Percentiles rank a stretch among this genome's conserved stretches.
phyloP scores from a whole-genome alignment of 2,113 vertebrate species.

The Pelmatolapia mariae region DNA sequence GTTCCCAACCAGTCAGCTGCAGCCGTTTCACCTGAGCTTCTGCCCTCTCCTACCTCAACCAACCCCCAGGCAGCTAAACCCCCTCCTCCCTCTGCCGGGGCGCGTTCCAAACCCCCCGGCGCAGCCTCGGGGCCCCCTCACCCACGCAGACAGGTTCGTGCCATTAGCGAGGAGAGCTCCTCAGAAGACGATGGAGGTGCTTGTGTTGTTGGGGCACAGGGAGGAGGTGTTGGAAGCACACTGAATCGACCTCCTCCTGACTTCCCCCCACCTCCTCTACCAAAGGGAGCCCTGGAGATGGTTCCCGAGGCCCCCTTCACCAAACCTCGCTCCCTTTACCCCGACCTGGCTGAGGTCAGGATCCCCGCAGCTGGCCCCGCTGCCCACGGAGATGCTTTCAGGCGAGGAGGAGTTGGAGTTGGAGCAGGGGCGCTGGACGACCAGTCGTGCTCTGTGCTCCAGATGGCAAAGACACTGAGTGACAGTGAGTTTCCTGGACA shows the following conservation, averaged over 20 bases:
- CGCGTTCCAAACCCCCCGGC: slow-evolving; percentile 73
- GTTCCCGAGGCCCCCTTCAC: slow-evolving; percentile 57
- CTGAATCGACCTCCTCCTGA: slow-evolving; percentile 82
- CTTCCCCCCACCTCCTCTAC: slow-evolving; percentile 84
- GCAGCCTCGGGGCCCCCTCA: slow-evolving; percentile 17
- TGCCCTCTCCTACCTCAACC: slow-evolving; percentile 57
- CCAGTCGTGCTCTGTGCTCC: slow-evolving; percentile 92
- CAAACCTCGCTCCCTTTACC: slow-evolving; percentile 62
- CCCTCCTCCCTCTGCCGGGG: slow-evolving; percentile 13
- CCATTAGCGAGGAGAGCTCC: slow-evolving; percentile 77
- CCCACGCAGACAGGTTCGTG: slow-evolving; percentile 49
- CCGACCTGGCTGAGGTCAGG: slow-evolving; percentile 68
- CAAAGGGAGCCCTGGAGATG: slow-evolving; percentile 75
- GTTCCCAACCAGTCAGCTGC: slow-evolving; percentile 87
- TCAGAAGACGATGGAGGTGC: slow-evolving; percentile 78
- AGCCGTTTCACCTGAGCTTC: slow-evolving; percentile 67
- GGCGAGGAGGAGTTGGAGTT: slow-evolving; percentile 47
- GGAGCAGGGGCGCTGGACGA: slow-evolving; percentile 72
- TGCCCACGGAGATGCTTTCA: slow-evolving; percentile 56
- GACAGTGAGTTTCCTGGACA: slow-evolving; percentile 83
- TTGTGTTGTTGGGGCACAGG: slow-evolving; percentile 39
- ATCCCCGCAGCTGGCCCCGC: slow-evolving; percentile 37
- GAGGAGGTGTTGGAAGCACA: slow-evolving; percentile 63
- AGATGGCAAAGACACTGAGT: slow-evolving; percentile 93
- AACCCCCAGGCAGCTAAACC: slow-evolving; percentile 58